A percentile compares a stretch with the other conserved stretches of the same genome.
These are phyloP conservation scores for Pandemis cinnamomeana DNA, from an alignment of 2,888 invertebrate genomes.

Conservation along the genomic window DNA sequence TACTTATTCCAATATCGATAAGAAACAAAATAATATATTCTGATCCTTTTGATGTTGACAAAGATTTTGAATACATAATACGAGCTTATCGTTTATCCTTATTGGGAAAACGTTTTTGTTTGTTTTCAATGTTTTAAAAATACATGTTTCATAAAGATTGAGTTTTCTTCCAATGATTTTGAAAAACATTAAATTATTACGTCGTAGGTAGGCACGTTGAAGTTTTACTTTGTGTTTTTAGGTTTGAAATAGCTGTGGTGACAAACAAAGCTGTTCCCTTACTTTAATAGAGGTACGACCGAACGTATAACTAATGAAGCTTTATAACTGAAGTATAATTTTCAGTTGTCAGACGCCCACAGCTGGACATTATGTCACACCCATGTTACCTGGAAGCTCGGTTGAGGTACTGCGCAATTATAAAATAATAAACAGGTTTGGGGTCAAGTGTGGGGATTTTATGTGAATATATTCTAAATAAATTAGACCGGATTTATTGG, in stretches of 20 bases:
- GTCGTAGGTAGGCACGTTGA: background rate
- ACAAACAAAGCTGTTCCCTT: too few relatives aligned
- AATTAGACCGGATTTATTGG: too few relatives aligned
- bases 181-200: background rate
- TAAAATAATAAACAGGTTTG: conserved; percentile 3
- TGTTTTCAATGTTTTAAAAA: conserved; percentile 31
- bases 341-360: background rate
- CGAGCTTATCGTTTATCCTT: conserved; percentile 35
- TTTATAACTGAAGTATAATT: background rate
- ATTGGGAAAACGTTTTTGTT: conserved; percentile 35
- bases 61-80: conserved; percentile 38
- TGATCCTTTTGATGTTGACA: conserved; percentile 35
- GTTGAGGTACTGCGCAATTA: background rate
- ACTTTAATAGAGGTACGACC: too few relatives aligned
- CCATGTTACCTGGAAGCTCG: conserved; percentile 1
- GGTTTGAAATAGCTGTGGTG: too few relatives aligned
- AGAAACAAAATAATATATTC: conserved; percentile 22
- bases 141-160: conserved; percentile 8
- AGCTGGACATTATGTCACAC: background rate
- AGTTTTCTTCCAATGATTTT: background rate
- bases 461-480: too few relatives aligned
- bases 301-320: background rate
- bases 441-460: background rate
- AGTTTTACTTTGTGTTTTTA: background rate
- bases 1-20: conserved; percentile 6